Evolutionary conservation across 2,888 invertebrate species (phyloP), one percentile per base, ranked within the genome.

Genomic region (Psylliodes chrysocephalus): DNA sequence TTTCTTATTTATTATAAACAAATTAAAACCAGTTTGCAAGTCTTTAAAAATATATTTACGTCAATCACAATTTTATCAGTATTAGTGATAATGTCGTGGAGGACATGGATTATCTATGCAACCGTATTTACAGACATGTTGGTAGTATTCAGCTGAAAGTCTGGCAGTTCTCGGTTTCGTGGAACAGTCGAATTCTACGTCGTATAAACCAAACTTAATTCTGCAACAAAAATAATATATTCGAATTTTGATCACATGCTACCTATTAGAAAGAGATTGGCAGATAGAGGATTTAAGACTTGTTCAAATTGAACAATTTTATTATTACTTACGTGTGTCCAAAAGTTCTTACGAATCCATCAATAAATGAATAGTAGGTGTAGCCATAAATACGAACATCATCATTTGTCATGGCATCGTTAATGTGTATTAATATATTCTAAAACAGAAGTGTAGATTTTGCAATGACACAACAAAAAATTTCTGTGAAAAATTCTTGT

Each of bases 361-460:
- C 30, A 6, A 30, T 30, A 30, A 8, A 30, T 10, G 30, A 30
- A 30, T 30, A 30, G 30, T 30, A 30, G 1, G 30, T 8, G 10
- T 30, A 30, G 10, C 30, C 30, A 10, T 30, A 30, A 3, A 30
- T 10, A 6, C 30, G 30, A 30, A 10, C 30, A 10, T 30, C 30
- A 30, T 30, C 30, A 10, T 30, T 30, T 10, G 10, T 6, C 8
- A 30, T 30, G 30, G 30, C 30, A 6, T 5, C 30, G 7, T 10
- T 30, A 8, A 30, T 30, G 3, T 30, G 6, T 2, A 30, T 30
- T 10, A 30, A 10, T 6, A 10, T 30, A 10, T 10, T 38, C 15
- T 2, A 52, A 1, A 42, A 46, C n/a, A 19, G 10, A 46, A n/a
- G 0, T 85, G 88, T 28, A 79, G 81, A 25, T 92, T 86, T 55